Evolutionary conservation across 2,888 invertebrate species (phyloP), one percentile per base, ranked within the genome.

Genomic region (Drosophila heteroneura): DNA sequence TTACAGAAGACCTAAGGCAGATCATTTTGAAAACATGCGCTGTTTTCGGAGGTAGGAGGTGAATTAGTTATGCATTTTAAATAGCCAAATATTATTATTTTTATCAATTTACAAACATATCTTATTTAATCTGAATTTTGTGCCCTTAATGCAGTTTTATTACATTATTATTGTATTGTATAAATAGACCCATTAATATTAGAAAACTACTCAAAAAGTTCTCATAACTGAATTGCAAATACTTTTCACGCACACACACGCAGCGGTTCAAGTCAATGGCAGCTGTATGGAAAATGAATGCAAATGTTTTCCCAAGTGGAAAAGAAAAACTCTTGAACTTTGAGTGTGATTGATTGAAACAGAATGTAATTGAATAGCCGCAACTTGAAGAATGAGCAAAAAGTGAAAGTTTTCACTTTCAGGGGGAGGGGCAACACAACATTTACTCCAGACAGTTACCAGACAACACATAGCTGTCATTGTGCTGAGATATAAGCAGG

Each of bases 321-420:
- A 47, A 16, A 2, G 39, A 26, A 71, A 74, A 81, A 74, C 75
- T 81, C 71, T 81, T 81, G 60, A 80, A 75, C 88, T 81, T 81
- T 75, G 77, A 85, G 81, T 77, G 83, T 85, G 85, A 85, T 85
- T 88, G 85, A 85, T 85, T 77, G 88, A 88, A 74, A 52, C 53
- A 72, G 76, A 71, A 68, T 70, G 74, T 78, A 83, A 88, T 88
- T 85, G 81, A 85, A 85, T 81, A 60, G 83, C 74, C 76, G 54
- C 62, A 69, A 67, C 61, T 70, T 54, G 30, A 69, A 57, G 54
- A 75, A 77, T 65, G 53, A 28, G 64, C 60, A 53, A 51, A 70
- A 77, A 82, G 81, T 26, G 83, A 87, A 83, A 88, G 88, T 85
- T 85, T 88, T 83, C 79, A 67, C 76, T 81, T 81, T 68, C 70